These are phyloP conservation scores for Galeruca laticollis DNA, from an alignment of 2,888 invertebrate species.

Conservation along the genomic window DNA sequence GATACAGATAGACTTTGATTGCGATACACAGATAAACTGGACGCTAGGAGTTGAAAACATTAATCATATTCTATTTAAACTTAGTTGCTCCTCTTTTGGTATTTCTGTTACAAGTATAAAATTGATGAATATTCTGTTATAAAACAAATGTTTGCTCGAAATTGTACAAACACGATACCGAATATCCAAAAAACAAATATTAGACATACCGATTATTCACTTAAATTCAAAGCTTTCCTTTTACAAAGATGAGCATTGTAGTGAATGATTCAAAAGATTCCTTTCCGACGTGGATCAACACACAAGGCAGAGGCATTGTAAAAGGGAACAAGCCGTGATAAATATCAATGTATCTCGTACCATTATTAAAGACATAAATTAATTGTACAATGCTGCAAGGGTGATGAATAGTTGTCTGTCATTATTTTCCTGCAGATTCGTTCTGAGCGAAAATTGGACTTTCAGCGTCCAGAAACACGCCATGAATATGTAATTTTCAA, in stretches of 20 bases:
- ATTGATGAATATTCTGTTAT: background rate
- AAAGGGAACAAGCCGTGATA: slow-evolving; percentile 26
- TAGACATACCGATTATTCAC: slow-evolving; percentile 19
- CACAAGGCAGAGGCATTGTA: slow-evolving; percentile 22
- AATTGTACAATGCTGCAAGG: slow-evolving; percentile 37
- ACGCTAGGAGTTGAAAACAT: background rate
- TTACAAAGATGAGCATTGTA: slow-evolving; percentile 25
- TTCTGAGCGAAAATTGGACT: slow-evolving; percentile 36
- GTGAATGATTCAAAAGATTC: slow-evolving; percentile 26
- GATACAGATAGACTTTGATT: no score
- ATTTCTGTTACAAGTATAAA: background rate
- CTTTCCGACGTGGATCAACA: slow-evolving; percentile 15
- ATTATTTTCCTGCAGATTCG: slow-evolving; percentile 29
- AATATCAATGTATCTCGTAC: slow-evolving; percentile 37
- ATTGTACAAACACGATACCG: background rate
- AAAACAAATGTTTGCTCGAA: background rate
- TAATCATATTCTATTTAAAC: background rate
- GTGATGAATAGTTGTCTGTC: slow-evolving; percentile 43
- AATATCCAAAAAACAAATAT: slow-evolving; percentile 18
- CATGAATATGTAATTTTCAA: slow-evolving; percentile 38
- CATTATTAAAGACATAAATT: slow-evolving; percentile 42
- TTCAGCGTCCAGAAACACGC: slow-evolving; percentile 33
- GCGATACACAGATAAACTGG: no score
- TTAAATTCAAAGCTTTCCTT: slow-evolving; percentile 13
- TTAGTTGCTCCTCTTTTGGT: background rate